These are phyloP conservation scores for Battus philenor DNA, from an alignment of 1,140 invertebrate genomes.

Conservation along the genomic window DNA sequence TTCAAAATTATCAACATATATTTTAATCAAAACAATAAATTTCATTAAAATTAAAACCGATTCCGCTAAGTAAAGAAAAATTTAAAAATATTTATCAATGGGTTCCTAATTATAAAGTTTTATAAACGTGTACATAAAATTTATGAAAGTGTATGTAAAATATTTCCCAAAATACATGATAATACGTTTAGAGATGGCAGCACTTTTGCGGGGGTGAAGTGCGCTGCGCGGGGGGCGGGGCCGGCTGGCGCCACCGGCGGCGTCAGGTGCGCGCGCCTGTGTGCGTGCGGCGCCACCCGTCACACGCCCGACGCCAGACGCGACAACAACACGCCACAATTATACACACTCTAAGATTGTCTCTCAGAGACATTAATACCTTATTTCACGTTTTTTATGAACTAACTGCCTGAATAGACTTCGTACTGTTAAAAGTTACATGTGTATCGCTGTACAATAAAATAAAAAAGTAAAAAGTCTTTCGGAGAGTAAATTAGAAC, in stretches of 20 bases:
- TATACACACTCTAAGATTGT: slow-evolving; percentile 19
- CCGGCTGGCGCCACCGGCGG: slow-evolving; percentile 63
- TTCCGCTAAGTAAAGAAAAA: slow-evolving; percentile 3
- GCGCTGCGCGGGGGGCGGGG: slow-evolving; percentile 28
- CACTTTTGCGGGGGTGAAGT: slow-evolving; percentile 20
- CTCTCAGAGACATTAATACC: slow-evolving; percentile 38
- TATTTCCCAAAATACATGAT: slow-evolving; percentile 19
- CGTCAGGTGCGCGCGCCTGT: slow-evolving; percentile 65
- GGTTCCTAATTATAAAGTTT: too few relatives aligned
- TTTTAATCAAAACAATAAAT: background rate
- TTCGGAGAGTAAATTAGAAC: too few relatives aligned
- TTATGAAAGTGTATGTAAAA: too few relatives aligned
- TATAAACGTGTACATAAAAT: too few relatives aligned
- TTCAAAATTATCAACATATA: background rate
- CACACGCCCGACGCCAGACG: slow-evolving; percentile 21
- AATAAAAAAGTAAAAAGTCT: too few relatives aligned
- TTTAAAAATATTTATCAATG: too few relatives aligned
- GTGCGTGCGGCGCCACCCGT: slow-evolving; percentile 65
- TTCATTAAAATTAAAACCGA: background rate
- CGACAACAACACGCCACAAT: background rate
- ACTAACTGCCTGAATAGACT: too few relatives aligned
- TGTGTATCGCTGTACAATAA: too few relatives aligned
- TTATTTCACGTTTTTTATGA: too few relatives aligned
- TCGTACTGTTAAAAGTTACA: too few relatives aligned
- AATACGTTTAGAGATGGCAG: slow-evolving; percentile 24